Conservation (phyloP, 2,888 invertebrate genomes). For the Oegoconia quadripuncta region DNA sequence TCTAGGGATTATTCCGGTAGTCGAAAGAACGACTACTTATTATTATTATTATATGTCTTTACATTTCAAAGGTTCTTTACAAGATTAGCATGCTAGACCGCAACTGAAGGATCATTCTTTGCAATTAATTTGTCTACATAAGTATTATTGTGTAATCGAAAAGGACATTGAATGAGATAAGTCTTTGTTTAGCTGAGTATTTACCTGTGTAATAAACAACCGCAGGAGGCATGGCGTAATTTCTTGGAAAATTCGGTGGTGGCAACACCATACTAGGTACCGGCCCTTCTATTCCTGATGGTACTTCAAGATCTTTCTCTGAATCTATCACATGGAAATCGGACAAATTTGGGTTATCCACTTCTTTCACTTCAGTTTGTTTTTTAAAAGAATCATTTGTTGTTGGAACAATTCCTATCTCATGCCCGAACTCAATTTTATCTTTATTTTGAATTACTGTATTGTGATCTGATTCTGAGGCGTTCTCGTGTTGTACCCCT, state of each 20-base stretch:
- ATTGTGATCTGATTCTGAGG: no score
- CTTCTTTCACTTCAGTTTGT: slow-evolving; percentile 7
- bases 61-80: no score
- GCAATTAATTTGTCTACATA: no score
- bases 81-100: no score
- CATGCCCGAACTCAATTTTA: slow-evolving; percentile 15
- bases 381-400: neutral
- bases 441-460: slow-evolving; percentile 2
- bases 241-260: slow-evolving; percentile 37
- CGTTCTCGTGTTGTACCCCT: no score
- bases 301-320: slow-evolving; percentile 69
- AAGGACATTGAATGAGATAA: neutral
- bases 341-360: slow-evolving; percentile 47
- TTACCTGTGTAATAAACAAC: no score
- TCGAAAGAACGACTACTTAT: no score
- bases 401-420: slow-evolving; percentile 4
- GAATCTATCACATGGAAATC: slow-evolving; percentile 64
- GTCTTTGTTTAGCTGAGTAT: neutral
- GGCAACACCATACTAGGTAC: slow-evolving; percentile 56
- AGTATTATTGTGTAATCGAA: no score
- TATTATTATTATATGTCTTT: no score
- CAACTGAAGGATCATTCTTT: no score
- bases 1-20: no score
- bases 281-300: slow-evolving; percentile 67
- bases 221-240: slow-evolving; percentile 14